Base-by-base conservation (phyloP, 2,113 vertebrate species). In the Danionella cerebrum region DNA sequence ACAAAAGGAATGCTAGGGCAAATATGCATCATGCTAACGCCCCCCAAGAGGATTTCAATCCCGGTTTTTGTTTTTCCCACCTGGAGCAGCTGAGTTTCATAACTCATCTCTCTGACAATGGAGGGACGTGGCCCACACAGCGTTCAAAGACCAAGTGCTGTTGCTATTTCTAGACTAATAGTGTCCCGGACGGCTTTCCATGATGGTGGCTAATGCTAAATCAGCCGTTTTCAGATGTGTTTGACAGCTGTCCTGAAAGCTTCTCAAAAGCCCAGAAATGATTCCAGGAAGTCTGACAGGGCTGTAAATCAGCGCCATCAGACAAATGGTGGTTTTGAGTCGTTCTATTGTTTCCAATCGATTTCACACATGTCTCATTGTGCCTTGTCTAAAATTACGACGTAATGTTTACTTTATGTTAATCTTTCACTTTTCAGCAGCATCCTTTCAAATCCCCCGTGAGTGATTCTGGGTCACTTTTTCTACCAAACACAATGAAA, bases 31-130 rank as follows among this genome's bases (percentile, higher is more conserved):
- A 2, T 24, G 11, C 13, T n/a, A 41, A 67, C 2, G 25, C 36
- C 25, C 50, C 50, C 38, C 38, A 6, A 42, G 55, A 45, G 39
- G 22, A 45, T 60, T 60, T 45, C 57, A 45, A 60, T 31, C 39
- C 13, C 16, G 18, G 11, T 42, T 60, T 60, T 60, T 24, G 42
- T 45, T 45, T 59, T 60, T 45, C 25, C 57, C 57, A 60, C 57
- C 39, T 60, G 39, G 57, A 21, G 39, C 39, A 60, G 57, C 57
- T 60, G 39, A 60, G 10, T 60, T 60, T 60, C 57, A 60, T 60
- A 60, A 60, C 25, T 60, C 57, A 60, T 60, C 10, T 42, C 25
- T 45, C 2, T 45, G 57, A 60, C 39, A 45, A 60, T 29, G 24
- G 13, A 59, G 12, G 18, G 55, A 24, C 10, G 35, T 11, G 9